A percentile compares a stretch with the other conserved stretches of the same genome.
These are phyloP conservation scores for Leptinotarsa juncta DNA, from an alignment of 2,888 invertebrate genomes.

Conservation along the genomic window DNA sequence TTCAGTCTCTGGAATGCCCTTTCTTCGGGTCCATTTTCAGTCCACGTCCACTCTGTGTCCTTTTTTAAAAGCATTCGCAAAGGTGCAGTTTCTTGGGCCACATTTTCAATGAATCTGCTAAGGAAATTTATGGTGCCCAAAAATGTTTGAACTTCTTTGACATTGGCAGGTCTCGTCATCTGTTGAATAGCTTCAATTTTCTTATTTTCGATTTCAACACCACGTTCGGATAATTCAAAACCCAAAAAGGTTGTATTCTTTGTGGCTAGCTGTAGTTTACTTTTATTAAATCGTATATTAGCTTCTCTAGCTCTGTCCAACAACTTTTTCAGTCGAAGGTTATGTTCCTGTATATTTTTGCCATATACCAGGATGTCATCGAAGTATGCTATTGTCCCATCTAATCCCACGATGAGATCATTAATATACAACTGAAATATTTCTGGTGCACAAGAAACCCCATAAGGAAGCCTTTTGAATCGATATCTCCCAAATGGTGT, in stretches of 20 bases:
- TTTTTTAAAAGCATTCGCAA: conserved; percentile 42
- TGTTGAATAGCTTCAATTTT: conserved; percentile 44
- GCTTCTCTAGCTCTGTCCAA: conserved; percentile 31
- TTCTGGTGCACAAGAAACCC: too few species aligned
- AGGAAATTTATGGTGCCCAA: conserved; percentile 38
- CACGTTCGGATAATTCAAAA: conserved; percentile 35
- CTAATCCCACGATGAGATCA: not conserved
- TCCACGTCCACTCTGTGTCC: conserved; percentile 1
- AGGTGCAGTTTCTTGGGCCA: conserved; percentile 32
- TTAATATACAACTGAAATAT: not conserved
- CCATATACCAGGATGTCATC: conserved; percentile 34
- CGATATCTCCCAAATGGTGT: too few species aligned
- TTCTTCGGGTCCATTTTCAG: too few species aligned
- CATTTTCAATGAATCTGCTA: conserved; percentile 34
- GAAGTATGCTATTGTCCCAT: conserved; percentile 38
- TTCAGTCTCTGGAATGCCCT: not conserved
- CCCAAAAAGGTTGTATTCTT: conserved; percentile 43
- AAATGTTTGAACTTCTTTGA: conserved; percentile 21
- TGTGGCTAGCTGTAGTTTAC: conserved; percentile 40
- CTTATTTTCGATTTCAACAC: conserved; percentile 38
- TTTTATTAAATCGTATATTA: conserved; percentile 37
- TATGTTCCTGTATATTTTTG: conserved; percentile 33
- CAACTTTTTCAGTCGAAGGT: conserved; percentile 33
- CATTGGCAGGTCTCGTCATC: conserved; percentile 13
- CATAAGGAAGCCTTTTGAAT: too few species aligned